phyloP scores from a whole-genome alignment of 1,140 invertebrate genomes.

The Drusus annulatus region DNA sequence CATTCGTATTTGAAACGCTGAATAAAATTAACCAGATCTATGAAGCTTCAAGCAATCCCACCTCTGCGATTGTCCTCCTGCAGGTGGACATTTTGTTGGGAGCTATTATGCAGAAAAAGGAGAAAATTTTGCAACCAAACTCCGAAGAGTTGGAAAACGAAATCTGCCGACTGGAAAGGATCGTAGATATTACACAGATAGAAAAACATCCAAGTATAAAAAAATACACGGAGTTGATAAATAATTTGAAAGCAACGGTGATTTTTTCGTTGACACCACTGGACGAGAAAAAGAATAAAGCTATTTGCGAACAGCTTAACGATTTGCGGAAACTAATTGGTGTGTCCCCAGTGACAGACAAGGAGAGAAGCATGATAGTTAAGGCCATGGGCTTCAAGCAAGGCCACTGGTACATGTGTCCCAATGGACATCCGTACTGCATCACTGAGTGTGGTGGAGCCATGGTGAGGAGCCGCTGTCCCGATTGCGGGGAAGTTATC shows the following conservation, averaged over 20 bases:
- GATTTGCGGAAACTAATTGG: background rate
- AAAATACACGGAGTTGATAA: background rate
- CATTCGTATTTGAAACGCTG: constrained; percentile 61
- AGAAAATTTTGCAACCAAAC: constrained; percentile 65
- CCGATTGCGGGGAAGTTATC: constrained; percentile 75
- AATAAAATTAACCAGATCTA: constrained; percentile 62
- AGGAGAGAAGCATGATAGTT: constrained; percentile 75
- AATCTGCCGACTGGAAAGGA: constrained; percentile 61
- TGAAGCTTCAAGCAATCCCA: constrained; percentile 49
- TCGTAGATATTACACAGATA: constrained; percentile 1
- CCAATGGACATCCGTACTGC: constrained; percentile 80
- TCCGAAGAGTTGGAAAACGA: constrained; percentile 64
- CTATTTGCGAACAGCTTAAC: background rate
- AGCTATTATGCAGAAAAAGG: constrained; percentile 56
- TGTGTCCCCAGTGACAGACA: constrained; percentile 65
- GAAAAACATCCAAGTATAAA: background rate
- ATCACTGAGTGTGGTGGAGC: constrained; percentile 83
- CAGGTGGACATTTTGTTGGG: constrained; percentile 61
- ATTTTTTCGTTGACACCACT: constrained; percentile 32
- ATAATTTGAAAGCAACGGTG: background rate
- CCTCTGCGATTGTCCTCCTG: constrained; percentile 24
- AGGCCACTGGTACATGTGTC: constrained; percentile 85
- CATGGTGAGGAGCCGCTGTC: constrained; percentile 72
- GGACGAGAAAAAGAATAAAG: constrained; percentile 14
- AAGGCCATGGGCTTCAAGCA: constrained; percentile 73